A percentile compares a stretch with the other conserved stretches of the same genome.
phyloP scores from a whole-genome alignment of 2,888 invertebrate species.

The Cryptus armator region DNA sequence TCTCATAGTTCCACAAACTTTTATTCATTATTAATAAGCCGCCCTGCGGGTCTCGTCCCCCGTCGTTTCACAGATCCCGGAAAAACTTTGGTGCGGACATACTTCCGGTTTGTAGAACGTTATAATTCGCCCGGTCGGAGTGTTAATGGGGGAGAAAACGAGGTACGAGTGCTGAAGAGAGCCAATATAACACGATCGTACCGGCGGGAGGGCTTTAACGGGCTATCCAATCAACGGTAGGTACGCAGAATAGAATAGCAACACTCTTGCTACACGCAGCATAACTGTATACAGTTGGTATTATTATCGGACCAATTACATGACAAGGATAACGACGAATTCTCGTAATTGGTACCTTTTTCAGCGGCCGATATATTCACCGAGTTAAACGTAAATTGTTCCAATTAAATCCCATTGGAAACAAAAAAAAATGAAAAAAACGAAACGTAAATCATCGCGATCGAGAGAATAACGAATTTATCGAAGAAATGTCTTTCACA shows the following conservation, averaged over 20 bases:
- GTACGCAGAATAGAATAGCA: slow-evolving; percentile 15
- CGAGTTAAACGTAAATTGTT: slow-evolving; percentile 7
- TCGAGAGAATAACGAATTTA: background rate
- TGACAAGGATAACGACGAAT: slow-evolving; percentile 43
- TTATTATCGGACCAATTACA: slow-evolving; percentile 42
- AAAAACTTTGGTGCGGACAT: slow-evolving; percentile 3
- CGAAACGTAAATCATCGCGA: background rate
- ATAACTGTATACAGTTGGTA: slow-evolving; percentile 22
- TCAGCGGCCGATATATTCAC: slow-evolving; percentile 18
- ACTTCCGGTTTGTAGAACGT: slow-evolving; percentile 30
- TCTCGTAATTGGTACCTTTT: slow-evolving; percentile 31
- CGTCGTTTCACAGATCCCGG: background rate
- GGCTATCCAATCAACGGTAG: slow-evolving; percentile 47
- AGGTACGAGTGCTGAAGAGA: slow-evolving; percentile 21
- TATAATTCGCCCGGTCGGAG: slow-evolving; percentile 42
- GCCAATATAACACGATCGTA: slow-evolving; percentile 49
- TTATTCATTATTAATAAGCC: background rate
- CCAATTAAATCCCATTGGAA: background rate
- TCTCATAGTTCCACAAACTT: background rate
- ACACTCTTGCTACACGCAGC: background rate
- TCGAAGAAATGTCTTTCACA: background rate
- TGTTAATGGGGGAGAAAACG: slow-evolving; percentile 43
- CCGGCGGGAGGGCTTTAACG: slow-evolving; percentile 43
- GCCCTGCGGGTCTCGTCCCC: background rate
- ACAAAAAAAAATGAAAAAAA: background rate